Conservation (phyloP, 2,113 vertebrate species). For the Cyanistes caeruleus region DNA sequence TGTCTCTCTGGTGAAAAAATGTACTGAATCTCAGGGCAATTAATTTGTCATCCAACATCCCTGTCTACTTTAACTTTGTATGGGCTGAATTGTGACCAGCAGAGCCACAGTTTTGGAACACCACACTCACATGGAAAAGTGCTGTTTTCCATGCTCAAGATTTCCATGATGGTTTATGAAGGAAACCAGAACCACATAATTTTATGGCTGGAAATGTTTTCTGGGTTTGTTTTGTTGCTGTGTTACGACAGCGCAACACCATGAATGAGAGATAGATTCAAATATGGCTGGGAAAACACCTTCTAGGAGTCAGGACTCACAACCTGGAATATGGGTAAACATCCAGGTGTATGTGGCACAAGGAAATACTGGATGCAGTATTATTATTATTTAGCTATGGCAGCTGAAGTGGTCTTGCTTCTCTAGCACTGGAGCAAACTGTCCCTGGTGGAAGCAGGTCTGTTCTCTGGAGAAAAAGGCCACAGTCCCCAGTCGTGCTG, state of each 20-base stretch:
- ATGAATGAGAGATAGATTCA: background rate
- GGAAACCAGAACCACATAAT: background rate
- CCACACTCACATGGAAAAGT: background rate
- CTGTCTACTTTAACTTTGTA: background rate
- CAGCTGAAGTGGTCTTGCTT: background rate
- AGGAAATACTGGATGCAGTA: background rate
- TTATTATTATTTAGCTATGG: background rate
- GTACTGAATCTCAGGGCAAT: background rate
- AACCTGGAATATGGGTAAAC: background rate
- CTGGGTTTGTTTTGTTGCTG: background rate
- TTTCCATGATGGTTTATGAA: background rate
- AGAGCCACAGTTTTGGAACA: background rate
- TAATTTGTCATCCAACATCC: slow-evolving; percentile 9
- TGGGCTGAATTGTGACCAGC: background rate
- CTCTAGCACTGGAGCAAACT: background rate
- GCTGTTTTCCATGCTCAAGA: background rate
- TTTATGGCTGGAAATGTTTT: background rate
- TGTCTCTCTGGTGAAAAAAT: background rate
- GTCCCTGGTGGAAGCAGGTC: background rate
- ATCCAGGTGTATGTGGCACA: background rate
- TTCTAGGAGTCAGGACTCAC: background rate
- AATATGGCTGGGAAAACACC: background rate
- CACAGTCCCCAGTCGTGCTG: rapidly evolving
- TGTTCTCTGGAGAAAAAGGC: background rate
- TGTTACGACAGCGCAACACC: background rate